Base-by-base conservation (phyloP, 2,113 vertebrate species). In the Rhinogobius similis region DNA sequence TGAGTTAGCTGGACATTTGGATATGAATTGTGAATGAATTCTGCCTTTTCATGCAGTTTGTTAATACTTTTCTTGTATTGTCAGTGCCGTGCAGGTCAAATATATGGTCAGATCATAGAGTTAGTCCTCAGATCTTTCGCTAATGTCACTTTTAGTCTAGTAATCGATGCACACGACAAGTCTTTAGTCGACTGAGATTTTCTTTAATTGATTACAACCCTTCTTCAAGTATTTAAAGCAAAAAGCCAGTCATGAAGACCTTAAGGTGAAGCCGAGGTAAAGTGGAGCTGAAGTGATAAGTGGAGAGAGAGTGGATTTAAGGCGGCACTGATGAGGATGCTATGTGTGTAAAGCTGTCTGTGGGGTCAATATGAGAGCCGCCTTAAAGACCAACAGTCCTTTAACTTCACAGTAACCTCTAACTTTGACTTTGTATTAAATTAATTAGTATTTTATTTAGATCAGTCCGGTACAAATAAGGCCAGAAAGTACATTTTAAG, bases 291-390 rank as follows among this genome's bases (percentile, higher is more conserved):
- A 82, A 14, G 72, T 55, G 46, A 76, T 65, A 61, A 61, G 23
- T 10, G 6, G 48, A 52, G 29, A 66, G 63, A 46, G 59, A 24
- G 53, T 41, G 46, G 61, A 68, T 68, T 76, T 62, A 58, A 85
- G 77, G 70, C 76, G 65, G 21, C 71, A 8, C 79, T 93, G 90
- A 92, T 92, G 91, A 92, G 91, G 88, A 55, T 14, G 52, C 1
- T 11, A 26, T 23, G n/a, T 55, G 52, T 26, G 23, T 48, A 20
- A 26, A 14, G 92, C 93, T 93, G 91, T 68, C 72, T 90, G 59
- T 50, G 46, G 46, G 84, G 92, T 86, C 90, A 92, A 87, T 71
- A 56, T 75, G 70, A 69, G 84, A 86, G 83, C 76, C 76, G 68
- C 68, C 75, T 76, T 72, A 65, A 8, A 53, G 73, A 71, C 10